These are phyloP conservation scores for Pseudochaenichthys georgianus DNA, from an alignment of 2,797 vertebrate genomes.

Conservation along the genomic window DNA sequence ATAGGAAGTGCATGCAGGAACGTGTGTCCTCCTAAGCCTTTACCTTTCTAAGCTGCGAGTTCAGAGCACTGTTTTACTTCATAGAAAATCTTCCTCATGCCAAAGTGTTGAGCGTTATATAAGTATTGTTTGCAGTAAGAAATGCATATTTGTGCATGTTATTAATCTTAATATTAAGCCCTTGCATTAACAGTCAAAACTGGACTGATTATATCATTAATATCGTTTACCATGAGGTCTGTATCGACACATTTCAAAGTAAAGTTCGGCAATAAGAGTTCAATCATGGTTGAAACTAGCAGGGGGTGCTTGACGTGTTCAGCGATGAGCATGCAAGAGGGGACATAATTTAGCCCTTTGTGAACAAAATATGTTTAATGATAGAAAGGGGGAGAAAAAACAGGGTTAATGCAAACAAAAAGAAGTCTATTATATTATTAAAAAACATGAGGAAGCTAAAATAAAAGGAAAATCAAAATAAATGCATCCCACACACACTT, in stretches of 20 bases:
- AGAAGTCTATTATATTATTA: constrained; percentile 51
- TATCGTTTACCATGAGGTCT: constrained; percentile 54
- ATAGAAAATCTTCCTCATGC: constrained; percentile 72
- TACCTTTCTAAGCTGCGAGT: constrained; percentile 73
- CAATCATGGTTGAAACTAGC: constrained; percentile 37
- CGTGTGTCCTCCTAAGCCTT: constrained; percentile 64
- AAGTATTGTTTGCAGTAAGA: constrained; percentile 51
- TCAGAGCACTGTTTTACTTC: constrained; percentile 50
- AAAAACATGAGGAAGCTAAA: constrained; percentile 58
- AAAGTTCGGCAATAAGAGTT: constrained; percentile 40
- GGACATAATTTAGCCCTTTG: constrained; percentile 63
- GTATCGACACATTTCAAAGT: constrained; percentile 57
- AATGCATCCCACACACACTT: constrained; percentile 61
- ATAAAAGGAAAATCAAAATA: constrained; percentile 63
- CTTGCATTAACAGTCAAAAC: constrained; percentile 72
- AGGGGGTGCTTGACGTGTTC: constrained; percentile 45
- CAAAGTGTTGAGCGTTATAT: constrained; percentile 58
- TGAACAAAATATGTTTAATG: constrained; percentile 42
- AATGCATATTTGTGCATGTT: constrained; percentile 62
- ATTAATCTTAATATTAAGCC: constrained; percentile 58
- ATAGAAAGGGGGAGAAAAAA: constrained; percentile 56
- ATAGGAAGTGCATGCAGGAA: constrained; percentile 81
- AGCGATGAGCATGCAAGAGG: constrained; percentile 62
- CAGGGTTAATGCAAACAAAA: constrained; percentile 68
- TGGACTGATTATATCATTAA: constrained; percentile 55